phyloP scores from a whole-genome alignment of 2,797 vertebrate species.

The Urophycis tenuis region DNA sequence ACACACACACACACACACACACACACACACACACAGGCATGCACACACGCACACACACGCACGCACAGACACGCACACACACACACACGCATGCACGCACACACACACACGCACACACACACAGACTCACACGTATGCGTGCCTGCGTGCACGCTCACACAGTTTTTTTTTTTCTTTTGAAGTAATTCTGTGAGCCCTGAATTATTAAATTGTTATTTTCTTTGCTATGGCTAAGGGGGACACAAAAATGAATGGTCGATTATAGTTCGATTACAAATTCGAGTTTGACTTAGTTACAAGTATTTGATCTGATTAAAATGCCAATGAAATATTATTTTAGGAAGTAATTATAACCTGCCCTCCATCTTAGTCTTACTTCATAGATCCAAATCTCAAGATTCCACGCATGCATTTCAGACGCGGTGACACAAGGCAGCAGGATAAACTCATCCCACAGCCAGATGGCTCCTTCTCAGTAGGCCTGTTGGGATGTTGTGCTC shows the following conservation, averaged over 20 bases:
- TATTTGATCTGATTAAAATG: conserved; percentile 34
- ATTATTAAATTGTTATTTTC: not conserved
- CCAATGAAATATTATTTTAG: not conserved
- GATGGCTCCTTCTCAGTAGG: not conserved
- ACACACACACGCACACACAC: not conserved
- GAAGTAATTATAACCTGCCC: not conserved
- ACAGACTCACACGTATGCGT: not conserved
- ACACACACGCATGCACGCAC: too few species aligned
- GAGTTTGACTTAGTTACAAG: conserved; percentile 40
- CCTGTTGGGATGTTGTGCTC: not conserved
- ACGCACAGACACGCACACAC: not conserved
- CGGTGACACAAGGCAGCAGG: not conserved
- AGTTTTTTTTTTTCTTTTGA: not conserved
- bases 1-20: too few species aligned
- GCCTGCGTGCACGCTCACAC: conserved; percentile 9
- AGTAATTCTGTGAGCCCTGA: not conserved
- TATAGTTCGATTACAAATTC: conserved; percentile 28
- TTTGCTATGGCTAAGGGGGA: conserved; percentile 29
- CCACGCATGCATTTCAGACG: not conserved
- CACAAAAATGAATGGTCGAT: too few species aligned
- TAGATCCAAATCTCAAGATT: not conserved
- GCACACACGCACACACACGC: not conserved
- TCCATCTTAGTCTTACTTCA: not conserved
- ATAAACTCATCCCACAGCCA: not conserved
- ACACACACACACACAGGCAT: too few species aligned